Evolutionary conservation across 2,888 invertebrate species (phyloP), one percentile per base, ranked within the genome.

Genomic region (Acleris holmiana): DNA sequence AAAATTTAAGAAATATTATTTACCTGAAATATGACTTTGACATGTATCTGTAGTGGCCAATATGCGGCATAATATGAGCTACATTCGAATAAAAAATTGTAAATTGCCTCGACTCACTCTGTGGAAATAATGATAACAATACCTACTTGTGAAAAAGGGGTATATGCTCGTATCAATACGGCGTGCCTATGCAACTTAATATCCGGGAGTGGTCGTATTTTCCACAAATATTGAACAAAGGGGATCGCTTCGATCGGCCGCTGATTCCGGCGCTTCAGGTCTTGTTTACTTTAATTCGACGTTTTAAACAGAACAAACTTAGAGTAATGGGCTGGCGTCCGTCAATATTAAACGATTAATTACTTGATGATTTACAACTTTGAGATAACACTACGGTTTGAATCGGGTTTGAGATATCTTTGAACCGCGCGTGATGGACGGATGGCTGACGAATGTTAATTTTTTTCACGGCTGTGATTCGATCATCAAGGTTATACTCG

Each of bases 151-250:
- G 35, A 19, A 53, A 15, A 58, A 49, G 40, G 29, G 17, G 10
- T 21, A 51, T 19, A 53, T 40, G 5, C 19, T 59, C 54, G 62
- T 62, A 49, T 53, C 49, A 51, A 41, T 17, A 51, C 57, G 57
- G 49, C 62, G 53, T 58, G 64, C 64, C 64, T 58, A 48, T 61
- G 66, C 44, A 66, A 66, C 66, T 15, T 49, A 53, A 66, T 66
- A 62, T 46, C 29, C 29, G 41, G 62, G 66, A 66, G 66, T 49
- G 66, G 66, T 62, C 48, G 53, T 53, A 62, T 48, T 62, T 64
- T 59, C 48, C 58, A 48, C 58, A 59, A 64, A 66, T 66, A 66
- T 66, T 66, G 61, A 66, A 57, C 63, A 47, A 53, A 57, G 56
- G 55, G 56, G 61, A 21, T 25, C 63, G 23, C 29, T 46, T 49